phyloP scores from a whole-genome alignment of 2,888 invertebrate genomes.

The Hymenopus coronatus region DNA sequence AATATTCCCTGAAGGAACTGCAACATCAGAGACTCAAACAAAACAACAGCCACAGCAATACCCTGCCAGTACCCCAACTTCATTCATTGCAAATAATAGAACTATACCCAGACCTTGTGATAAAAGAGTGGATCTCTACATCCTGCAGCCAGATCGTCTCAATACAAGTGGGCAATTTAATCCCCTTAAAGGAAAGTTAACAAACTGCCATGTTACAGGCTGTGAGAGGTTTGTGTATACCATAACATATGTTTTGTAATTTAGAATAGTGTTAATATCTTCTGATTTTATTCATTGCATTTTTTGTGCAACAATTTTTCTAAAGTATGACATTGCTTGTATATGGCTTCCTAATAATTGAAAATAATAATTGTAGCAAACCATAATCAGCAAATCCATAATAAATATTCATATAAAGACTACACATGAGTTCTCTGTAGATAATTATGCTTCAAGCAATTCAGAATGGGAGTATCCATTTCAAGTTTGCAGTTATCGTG shows the following conservation, averaged over 20 bases:
- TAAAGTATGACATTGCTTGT: too few species aligned
- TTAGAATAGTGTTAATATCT: background rate
- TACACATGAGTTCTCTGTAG: too few species aligned
- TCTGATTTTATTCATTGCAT: too few species aligned
- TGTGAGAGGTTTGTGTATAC: slow-evolving; percentile 67
- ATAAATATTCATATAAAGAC: too few species aligned
- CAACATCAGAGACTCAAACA: background rate
- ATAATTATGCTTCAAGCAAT: too few species aligned
- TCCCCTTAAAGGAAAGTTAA: slow-evolving; percentile 83
- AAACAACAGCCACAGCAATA: background rate
- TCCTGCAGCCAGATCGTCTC: slow-evolving; percentile 75
- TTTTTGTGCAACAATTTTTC: too few species aligned
- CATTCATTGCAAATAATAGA: slow-evolving; percentile 19
- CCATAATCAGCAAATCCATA: too few species aligned
- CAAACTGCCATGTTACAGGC: slow-evolving; percentile 82
- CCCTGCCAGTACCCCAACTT: slow-evolving; percentile 17
- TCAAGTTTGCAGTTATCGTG: too few species aligned
- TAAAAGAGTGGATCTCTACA: slow-evolving; percentile 82
- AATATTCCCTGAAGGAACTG: background rate
- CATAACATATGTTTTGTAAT: background rate
- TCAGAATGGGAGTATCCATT: too few species aligned
- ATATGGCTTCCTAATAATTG: too few species aligned
- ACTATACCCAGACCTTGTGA: slow-evolving; percentile 68
- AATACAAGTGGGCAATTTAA: slow-evolving; percentile 75
- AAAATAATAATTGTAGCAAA: too few species aligned